Percentiles rank a stretch among this genome's conserved stretches.
phyloP scores from a whole-genome alignment of 1,140 invertebrate genomes.

The Drosophila ohnishii region DNA sequence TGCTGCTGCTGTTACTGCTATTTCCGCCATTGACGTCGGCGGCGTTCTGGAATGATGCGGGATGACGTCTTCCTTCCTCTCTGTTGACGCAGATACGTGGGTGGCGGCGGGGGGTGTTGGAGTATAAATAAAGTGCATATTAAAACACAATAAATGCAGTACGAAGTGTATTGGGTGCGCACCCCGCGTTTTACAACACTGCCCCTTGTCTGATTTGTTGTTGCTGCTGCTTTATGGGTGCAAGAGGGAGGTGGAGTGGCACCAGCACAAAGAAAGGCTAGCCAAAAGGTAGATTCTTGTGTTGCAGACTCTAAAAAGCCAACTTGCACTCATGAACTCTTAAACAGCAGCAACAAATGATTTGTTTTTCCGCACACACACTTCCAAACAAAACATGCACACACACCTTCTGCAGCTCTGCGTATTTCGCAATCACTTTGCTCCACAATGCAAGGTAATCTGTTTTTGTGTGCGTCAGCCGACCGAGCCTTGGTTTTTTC shows the following conservation, averaged over 20 bases:
- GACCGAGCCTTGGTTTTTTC: conserved; percentile 5
- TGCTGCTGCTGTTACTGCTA: conserved; percentile 2
- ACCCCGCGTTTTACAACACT: conserved; percentile 58
- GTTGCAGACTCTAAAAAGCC: not conserved
- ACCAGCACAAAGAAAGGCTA: conserved; percentile 36
- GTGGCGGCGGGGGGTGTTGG: conserved; percentile 24
- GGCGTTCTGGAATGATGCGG: conserved; percentile 36
- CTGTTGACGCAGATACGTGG: conserved; percentile 31
- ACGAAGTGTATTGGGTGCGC: conserved; percentile 22
- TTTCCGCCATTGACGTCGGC: conserved; percentile 61
- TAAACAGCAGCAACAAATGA: conserved; percentile 12
- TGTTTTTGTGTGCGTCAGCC: conserved; percentile 3
- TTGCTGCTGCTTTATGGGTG: conserved; percentile 33
- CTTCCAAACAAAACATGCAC: conserved; percentile 6
- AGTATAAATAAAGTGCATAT: conserved; percentile 56
- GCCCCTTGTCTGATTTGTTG: conserved; percentile 43
- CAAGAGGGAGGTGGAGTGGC: not conserved
- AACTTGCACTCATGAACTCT: conserved; percentile 2
- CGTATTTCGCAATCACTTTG: conserved; percentile 74
- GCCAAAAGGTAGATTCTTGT: conserved; percentile 13
- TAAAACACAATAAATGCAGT: conserved; percentile 50
- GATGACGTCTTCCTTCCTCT: conserved; percentile 48
- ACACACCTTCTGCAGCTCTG: conserved; percentile 28
- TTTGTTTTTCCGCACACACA: conserved; percentile 14
- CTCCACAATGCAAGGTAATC: conserved; percentile 16